Evolutionary conservation across 2,113 vertebrate species (phyloP).

Genomic region (Stegostoma tigrinum): DNA sequence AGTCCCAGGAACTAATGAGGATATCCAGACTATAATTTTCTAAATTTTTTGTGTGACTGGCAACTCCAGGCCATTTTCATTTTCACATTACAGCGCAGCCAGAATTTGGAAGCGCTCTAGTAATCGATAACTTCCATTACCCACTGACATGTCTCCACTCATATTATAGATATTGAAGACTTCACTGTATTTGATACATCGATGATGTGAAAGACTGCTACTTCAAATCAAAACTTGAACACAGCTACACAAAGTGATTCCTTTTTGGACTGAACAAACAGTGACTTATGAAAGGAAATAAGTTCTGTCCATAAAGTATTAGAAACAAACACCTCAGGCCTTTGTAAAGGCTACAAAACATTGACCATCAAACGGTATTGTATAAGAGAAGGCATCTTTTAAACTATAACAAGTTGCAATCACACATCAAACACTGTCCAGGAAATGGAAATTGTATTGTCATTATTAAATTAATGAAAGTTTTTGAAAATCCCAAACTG

Average conservation of each 20-base stretch:
- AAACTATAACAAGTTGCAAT: neutral
- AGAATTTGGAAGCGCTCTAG: neutral
- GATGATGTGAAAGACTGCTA: neutral
- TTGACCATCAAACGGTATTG: neutral
- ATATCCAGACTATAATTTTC: neutral
- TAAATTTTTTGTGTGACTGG: neutral
- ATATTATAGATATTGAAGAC: neutral
- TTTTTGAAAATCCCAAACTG: neutral
- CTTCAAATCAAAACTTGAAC: neutral
- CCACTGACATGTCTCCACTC: neutral
- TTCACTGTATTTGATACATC: neutral
- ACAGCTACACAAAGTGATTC: neutral
- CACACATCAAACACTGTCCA: neutral
- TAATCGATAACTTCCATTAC: neutral
- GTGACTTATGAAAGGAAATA: neutral
- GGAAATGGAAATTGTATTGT: neutral
- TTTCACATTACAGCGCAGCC: neutral
- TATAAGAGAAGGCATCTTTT: neutral
- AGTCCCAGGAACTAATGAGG: neutral
- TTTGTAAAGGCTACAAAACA: neutral
- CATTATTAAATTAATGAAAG: neutral
- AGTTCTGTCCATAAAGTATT: neutral
- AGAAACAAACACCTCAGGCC: neutral
- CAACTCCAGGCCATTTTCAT: neutral
- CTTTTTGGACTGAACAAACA: neutral